Percentiles rank a stretch among this genome's conserved stretches.
phyloP scores from a whole-genome alignment of 2,113 vertebrate genomes.

The Montifringilla adamsi region DNA sequence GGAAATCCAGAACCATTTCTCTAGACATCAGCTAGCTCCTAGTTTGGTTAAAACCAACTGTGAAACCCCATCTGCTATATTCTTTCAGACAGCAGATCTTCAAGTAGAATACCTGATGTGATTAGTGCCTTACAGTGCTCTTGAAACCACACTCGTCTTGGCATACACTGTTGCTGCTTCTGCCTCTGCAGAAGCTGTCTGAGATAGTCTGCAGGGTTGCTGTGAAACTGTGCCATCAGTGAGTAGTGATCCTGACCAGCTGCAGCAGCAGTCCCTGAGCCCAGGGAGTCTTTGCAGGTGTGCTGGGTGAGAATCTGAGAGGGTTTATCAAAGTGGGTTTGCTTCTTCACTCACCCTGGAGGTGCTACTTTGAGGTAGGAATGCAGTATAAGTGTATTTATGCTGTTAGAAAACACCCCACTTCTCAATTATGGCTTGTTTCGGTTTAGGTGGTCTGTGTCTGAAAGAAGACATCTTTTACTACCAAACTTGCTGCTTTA shows the following conservation, averaged over 20 bases:
- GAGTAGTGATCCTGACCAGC: background rate
- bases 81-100: background rate
- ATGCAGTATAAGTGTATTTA: background rate
- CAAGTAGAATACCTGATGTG: background rate
- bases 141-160: background rate
- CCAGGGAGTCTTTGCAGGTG: background rate
- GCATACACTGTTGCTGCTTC: background rate
- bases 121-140: background rate
- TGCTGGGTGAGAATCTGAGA: background rate
- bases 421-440: background rate
- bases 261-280: background rate
- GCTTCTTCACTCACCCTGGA: background rate
- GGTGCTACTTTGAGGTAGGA: background rate
- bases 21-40: background rate
- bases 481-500: background rate
- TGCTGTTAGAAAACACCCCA: background rate
- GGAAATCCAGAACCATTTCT: background rate
- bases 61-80: background rate
- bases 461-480: background rate
- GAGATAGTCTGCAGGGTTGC: background rate
- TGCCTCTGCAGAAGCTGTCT: background rate
- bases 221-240: background rate
- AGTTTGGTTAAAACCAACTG: background rate
- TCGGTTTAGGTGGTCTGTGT: background rate
- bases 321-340: background rate